phyloP scores from a whole-genome alignment of 2,113 vertebrate species.

The Apaloderma vittatum region DNA sequence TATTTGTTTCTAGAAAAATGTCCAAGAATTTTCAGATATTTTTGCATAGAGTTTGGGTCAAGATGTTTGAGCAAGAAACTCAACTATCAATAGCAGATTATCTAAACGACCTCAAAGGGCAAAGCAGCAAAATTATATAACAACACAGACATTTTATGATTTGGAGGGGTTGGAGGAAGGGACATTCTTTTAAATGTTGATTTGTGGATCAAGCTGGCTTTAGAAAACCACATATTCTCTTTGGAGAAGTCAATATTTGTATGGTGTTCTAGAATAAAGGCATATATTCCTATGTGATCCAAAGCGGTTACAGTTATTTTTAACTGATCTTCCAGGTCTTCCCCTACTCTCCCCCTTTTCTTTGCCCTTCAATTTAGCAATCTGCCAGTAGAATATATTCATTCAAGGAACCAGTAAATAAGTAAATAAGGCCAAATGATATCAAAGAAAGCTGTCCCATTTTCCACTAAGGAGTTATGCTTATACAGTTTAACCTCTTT shows the following conservation, averaged over 20 bases:
- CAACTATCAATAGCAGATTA: neutral
- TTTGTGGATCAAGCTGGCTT: neutral
- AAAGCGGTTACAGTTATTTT: neutral
- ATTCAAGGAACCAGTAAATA: neutral
- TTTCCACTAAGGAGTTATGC: neutral
- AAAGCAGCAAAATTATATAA: neutral
- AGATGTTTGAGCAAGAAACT: neutral
- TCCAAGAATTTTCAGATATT: neutral
- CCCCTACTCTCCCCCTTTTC: accelerated
- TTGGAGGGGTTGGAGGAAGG: neutral
- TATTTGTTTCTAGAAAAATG: neutral
- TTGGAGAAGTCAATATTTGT: neutral
- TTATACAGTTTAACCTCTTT: neutral
- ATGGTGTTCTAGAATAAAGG: neutral
- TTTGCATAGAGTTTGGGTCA: neutral
- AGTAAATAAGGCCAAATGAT: neutral
- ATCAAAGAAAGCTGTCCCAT: neutral
- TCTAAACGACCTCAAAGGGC: neutral
- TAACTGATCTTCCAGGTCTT: neutral
- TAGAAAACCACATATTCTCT: neutral
- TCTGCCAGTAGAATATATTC: neutral
- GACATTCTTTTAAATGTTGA: neutral
- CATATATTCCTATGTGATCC: neutral
- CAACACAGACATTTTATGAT: neutral
- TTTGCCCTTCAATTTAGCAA: neutral